Evolutionary conservation across 2,888 invertebrate genomes (phyloP), one percentile per base, ranked within the genome.

Genomic region (Drosophila yooni): DNA sequence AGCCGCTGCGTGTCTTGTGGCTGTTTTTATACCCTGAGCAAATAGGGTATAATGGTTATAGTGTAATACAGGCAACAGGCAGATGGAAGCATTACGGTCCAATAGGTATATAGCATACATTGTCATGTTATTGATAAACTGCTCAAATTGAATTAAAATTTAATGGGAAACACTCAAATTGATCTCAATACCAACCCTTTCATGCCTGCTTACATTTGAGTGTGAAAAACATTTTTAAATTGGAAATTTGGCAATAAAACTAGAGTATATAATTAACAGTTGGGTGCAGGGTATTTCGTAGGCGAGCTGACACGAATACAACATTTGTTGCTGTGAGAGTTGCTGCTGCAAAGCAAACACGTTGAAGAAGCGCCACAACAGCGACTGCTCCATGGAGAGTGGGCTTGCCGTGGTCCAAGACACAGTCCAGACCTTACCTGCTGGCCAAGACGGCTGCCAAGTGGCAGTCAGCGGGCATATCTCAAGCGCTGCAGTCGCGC

Each of bases 401-500:
- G 54, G 50, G 56, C 34, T 52, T 67, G 40, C 73, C 61, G 67
- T 67, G 54, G 57, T 48, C 58, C 58, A 66, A 68, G 29, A 27
- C 25, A 27, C 34, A 43, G 33, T 48, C 53, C 68, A 58, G 82
- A 86, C 89, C 63, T 89, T 84, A 86, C 89, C 79, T 74, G 85
- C 74, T 89, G 88, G 82, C 88, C 81, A 74, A 68, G 79, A 81
- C 72, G 72, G 66, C 56, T 34, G 66, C 82, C 61, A 82, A 84
- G 60, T 72, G 82, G 52, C 89, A 86, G 85, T 86, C 88, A 84
- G 76, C 89, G 88, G 78, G 74, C 76, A 86, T 79, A 86, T 82
- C 89, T 89, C 89, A 82, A 82, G 85, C 89, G 59, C 79, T 74
- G 82, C 85, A 86, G 85, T 80, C 82, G 89, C 85, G 56, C 40